Evolutionary conservation across 1,140 invertebrate species (phyloP), one percentile per base, ranked within the genome.

Genomic region (Patella vulgata): DNA sequence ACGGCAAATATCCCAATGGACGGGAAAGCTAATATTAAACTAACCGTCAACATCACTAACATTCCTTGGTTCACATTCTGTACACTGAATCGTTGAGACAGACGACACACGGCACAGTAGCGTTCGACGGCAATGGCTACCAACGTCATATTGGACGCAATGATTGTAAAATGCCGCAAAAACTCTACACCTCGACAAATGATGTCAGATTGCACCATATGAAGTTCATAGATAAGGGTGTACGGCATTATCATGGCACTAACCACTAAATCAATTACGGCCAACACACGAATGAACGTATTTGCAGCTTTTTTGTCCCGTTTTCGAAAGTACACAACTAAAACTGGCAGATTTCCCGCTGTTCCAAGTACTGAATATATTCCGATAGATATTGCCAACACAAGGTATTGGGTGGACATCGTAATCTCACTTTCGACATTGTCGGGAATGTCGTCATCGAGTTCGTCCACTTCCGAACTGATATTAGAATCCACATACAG

Each of bases 61-160:
- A 76, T 63, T 6, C 74, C 77, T 6, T 58, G 53, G 43, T 75
- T 71, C 14, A 76, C 68, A 12, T 65, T 59, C 23, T 57, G 39
- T 11, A 74, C 66, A 1, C 57, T 72, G 23, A 79, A 54, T 21
- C 58, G 46, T 27, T 59, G 43, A 0, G 63, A 53, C 4, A 73
- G 48, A 33, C 53, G 52, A 39, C 73, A 73, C 0, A 78, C 73
- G 6, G 73, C 73, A 31, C 72, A 60, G 33, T 73, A 75, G 8
- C 77, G 51, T 55, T 79, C 77, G 0, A 63, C 57, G 14, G 74
- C 71, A 12, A 79, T 73, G n/a, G 77, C 77, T 8, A 75, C 73
- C 5, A 79, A 52, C 0, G 74, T 75, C 12, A 71, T 42, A 48
- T 73, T 74, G 1, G 72, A 75, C n/a, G 73, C 51, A 6, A 48